Conservation (phyloP, 2,797 vertebrate species). For the Oreortyx pictus region DNA sequence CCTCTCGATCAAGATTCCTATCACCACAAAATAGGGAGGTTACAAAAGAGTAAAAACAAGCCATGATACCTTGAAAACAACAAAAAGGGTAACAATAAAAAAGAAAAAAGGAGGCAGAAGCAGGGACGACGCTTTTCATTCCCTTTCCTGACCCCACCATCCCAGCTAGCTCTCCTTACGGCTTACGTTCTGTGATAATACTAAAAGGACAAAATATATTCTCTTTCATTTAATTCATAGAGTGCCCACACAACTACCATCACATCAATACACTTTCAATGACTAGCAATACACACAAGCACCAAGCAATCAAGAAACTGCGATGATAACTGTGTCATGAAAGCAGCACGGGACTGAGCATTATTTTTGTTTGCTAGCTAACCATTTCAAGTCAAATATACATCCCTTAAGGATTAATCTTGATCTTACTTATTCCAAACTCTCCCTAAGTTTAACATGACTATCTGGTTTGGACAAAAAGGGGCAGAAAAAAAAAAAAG, state of each 20-base stretch:
- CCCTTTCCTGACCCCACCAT: not conserved
- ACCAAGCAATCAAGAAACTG: not conserved
- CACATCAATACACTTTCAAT: not conserved
- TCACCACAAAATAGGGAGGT: not conserved
- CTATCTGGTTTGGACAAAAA: not conserved
- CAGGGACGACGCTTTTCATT: not conserved
- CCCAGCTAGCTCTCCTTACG: not conserved
- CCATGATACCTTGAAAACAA: constrained; percentile 11
- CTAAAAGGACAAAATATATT: not conserved
- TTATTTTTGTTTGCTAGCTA: not conserved
- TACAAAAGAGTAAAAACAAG: not conserved
- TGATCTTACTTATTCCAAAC: not conserved
- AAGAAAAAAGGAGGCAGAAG: not conserved
- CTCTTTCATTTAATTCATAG: not conserved
- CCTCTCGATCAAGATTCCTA: constrained; percentile 16
- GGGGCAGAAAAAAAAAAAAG: not conserved
- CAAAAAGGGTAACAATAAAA: not conserved
- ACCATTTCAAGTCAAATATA: not conserved
- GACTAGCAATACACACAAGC: not conserved
- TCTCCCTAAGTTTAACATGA: not conserved
- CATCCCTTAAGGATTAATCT: not conserved
- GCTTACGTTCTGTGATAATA: not conserved
- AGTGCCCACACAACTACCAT: not conserved
- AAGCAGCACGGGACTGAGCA: not conserved
- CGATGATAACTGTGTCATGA: not conserved